Evolutionary conservation across 2,888 invertebrate species (phyloP), one percentile per base, ranked within the genome.

Genomic region (Andrena flavipes): DNA sequence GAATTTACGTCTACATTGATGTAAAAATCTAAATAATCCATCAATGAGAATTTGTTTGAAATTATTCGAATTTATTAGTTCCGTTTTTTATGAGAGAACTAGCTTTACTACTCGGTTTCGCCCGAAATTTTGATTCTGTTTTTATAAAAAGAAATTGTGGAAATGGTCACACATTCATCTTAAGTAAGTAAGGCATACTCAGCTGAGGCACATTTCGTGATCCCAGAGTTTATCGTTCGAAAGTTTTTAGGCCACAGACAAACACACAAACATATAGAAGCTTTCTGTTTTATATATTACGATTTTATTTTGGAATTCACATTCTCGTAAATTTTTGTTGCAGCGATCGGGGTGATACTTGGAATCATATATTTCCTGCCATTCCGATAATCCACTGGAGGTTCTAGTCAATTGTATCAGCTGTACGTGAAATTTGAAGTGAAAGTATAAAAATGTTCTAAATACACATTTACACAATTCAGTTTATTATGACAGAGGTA

Each of bases 391-490:
- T 20, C 1, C 7, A 26, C 26, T 62, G 69, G 8, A 69, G 29
- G n/a, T 16, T 82, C 86, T 81, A 86, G 78, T 81, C 78, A 63
- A 74, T 49, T 26, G 51, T 7, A 48, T 59, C 73, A 64, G 62
- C 48, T 78, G 23, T 65, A 16, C 4, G 7, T 51, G 20, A 30
- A 67, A 63, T 67, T 26, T 20, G 33, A 65, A 42, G 23, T 79
- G 20, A 33, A 67, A 16, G 6, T 20, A 8, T 60, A 68, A 59
- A 13, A 35, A 26, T 71, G 23, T 54, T 33, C 26, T 20, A 26
- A 54, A 54, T 56, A 51, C 26, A 67, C 51, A 56, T 80, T 67
- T 56, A 68, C 33, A 63, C 30, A 23, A 69, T 69, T 54, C 8
- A 30, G 56, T 59, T 67, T 56, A 20, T 49, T 64, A 16, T 8